These are phyloP conservation scores for Hydrotaea cyrtoneurina DNA, from an alignment of 2,888 invertebrate species.

Conservation along the genomic window DNA sequence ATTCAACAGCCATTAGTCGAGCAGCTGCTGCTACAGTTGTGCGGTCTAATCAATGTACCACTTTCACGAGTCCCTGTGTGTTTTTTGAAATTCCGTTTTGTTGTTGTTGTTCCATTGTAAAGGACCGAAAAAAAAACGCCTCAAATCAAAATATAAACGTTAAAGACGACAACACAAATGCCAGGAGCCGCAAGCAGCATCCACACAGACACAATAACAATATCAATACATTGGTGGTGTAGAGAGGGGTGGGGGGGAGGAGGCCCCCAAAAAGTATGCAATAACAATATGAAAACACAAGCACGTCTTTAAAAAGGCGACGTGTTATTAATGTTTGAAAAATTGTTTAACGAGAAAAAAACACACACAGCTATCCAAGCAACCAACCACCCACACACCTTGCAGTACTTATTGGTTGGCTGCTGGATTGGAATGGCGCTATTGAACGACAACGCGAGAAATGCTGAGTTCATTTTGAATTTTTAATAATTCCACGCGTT, in stretches of 20 bases:
- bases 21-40: slow-evolving; percentile 43
- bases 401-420: neutral
- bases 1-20: slow-evolving; percentile 46
- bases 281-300: slow-evolving; percentile 61
- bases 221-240: too few relatives aligned
- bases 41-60: slow-evolving; percentile 59
- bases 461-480: slow-evolving; percentile 43
- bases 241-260: neutral
- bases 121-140: slow-evolving; percentile 50
- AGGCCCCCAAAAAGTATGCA: slow-evolving; percentile 22
- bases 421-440: neutral
- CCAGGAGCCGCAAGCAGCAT: neutral
- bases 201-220: neutral
- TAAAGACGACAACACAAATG: slow-evolving; percentile 47
- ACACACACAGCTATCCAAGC: too few relatives aligned
- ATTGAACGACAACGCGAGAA: slow-evolving; percentile 20
- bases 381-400: neutral
- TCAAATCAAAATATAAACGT: slow-evolving; percentile 53
- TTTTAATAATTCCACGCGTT: slow-evolving; percentile 54
- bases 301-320: slow-evolving; percentile 62
- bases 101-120: neutral
- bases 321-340: slow-evolving; percentile 64
- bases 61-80: slow-evolving; percentile 38
- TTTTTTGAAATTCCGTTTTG: slow-evolving; percentile 7
- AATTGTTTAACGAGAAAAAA: slow-evolving; percentile 50